Base-by-base conservation (phyloP, 2,797 vertebrate species). In the Propithecus perrieri region DNA sequence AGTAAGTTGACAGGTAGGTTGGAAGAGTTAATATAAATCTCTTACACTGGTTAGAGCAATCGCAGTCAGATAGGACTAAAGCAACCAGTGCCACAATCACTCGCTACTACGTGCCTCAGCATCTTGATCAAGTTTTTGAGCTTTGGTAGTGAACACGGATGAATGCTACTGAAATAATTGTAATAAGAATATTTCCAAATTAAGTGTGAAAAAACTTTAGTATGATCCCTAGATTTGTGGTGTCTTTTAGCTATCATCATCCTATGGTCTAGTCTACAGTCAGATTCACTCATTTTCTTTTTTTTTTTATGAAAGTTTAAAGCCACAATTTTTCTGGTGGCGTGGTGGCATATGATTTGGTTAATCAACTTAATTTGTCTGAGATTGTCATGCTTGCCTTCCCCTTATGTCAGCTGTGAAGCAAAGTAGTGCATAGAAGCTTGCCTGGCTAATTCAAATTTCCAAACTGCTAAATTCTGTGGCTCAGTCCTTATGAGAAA, bases 21-120 rank as follows among this genome's bases (percentile, higher is more conserved):
- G 75, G 74, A 78, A 55, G n/a, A 87, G 65, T 57, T 57, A 85
- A 84, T 72, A 28, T 80, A 97, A 90, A 59, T 95, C 91, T 89
- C 89, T 65, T 33, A 61, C 15, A 75, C 0, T 22, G 78, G 8
- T 65, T 71, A 59, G 7, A 81, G 26, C 55, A 79, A 57, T 41
- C 15, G 10, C 24, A 80, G 57, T 86, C 85, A 86, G 61, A 43
- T 69, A 24, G 38, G 81, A 63, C 41, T 55, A 80, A 43, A 97
- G 35, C 30, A 24, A 61, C 28, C 55, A n/a, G 76, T 76, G 59
- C 55, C 0, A 0, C 15, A 43, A 85, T 26, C 35, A 48, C 5
- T 59, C 33, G 48, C 7, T 69, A 65, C n/a, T 30, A 28, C 1
- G 0, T 14, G 11, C 65, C 59, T 87, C 38, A 55, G n/a, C 5